phyloP scores from a whole-genome alignment of 2,113 vertebrate genomes.

The Spilogale gracilis region DNA sequence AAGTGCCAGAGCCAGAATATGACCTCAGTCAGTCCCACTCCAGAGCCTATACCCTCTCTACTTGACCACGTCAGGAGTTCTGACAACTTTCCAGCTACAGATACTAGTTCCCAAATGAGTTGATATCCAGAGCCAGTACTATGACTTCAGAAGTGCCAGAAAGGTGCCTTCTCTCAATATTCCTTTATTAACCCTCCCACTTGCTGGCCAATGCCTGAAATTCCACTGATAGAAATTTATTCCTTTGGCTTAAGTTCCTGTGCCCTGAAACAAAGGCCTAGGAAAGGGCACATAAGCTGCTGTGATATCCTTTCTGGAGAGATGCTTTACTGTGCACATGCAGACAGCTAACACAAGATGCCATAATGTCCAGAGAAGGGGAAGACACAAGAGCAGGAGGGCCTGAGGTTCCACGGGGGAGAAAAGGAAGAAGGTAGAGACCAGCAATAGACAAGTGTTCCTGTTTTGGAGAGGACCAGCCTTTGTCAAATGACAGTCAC shows the following conservation, averaged over 20 bases:
- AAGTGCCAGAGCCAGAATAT: constrained; percentile 28
- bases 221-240: constrained; percentile 48
- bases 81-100: constrained; percentile 12
- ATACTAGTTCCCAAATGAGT: neutral
- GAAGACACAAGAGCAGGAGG: neutral
- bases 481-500: constrained; percentile 32
- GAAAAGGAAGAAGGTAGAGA: neutral
- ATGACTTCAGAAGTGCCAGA: constrained; percentile 38
- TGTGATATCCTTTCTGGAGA: neutral
- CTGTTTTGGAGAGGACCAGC: neutral
- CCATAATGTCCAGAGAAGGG: neutral
- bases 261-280: neutral
- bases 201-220: constrained; percentile 25
- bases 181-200: constrained; percentile 29
- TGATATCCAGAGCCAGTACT: constrained; percentile 5
- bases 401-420: neutral
- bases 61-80: neutral
- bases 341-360: neutral
- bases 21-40: constrained; percentile 15
- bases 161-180: constrained; percentile 25
- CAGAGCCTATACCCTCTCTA: constrained; percentile 35
- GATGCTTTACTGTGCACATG: neutral
- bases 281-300: neutral
- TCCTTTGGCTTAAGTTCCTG: constrained; percentile 25
- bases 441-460: neutral